These are phyloP conservation scores for Apogon talboti DNA, from an alignment of 2,797 vertebrate species.

Conservation along the genomic window DNA sequence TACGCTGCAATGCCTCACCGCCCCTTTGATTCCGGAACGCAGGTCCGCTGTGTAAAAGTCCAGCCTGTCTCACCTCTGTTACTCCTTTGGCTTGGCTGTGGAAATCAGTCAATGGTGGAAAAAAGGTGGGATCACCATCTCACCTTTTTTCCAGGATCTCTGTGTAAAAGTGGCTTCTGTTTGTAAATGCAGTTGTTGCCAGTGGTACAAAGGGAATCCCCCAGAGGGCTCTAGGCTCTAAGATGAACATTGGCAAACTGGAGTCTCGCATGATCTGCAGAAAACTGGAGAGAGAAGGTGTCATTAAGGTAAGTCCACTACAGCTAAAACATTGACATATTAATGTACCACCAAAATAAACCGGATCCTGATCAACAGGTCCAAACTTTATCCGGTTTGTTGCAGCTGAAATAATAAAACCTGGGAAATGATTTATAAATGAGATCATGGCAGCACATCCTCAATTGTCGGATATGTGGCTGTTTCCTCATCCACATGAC, in stretches of 20 bases:
- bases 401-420: no score
- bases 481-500: neutral
- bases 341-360: neutral
- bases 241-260: constrained; percentile 92
- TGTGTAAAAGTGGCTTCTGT: no score
- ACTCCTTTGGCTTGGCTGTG: no score
- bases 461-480: constrained; percentile 18
- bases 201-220: constrained; percentile 91
- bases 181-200: constrained; percentile 85
- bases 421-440: neutral
- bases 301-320: constrained; percentile 87
- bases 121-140: no score
- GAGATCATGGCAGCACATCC: neutral
- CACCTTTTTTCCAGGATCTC: no score
- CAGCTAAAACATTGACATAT: neutral
- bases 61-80: no score
- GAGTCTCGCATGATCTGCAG: constrained; percentile 94
- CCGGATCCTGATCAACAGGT: neutral
- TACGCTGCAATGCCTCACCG: no score
- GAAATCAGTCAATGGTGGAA: no score
- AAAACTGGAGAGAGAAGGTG: constrained; percentile 87
- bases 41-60: no score
- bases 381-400: no score
- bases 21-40: no score
- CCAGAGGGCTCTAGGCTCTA: constrained; percentile 83